A percentile compares a stretch with the other conserved stretches of the same genome.
phyloP scores from a whole-genome alignment of 2,888 invertebrate genomes.

The Amphimallon solstitiale region DNA sequence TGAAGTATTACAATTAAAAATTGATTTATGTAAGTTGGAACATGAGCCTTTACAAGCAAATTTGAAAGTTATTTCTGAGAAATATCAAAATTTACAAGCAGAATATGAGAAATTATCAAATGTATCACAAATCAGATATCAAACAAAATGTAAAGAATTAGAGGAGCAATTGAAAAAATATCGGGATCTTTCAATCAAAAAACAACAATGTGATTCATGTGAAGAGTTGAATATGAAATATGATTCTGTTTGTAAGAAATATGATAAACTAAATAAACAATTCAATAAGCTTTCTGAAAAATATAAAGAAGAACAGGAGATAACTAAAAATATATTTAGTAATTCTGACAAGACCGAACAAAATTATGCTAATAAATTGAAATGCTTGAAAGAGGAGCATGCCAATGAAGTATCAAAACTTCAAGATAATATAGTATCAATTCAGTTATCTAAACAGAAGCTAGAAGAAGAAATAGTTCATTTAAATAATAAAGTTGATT shows the following conservation, averaged over 20 bases:
- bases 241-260: neutral
- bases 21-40: conserved; percentile 24
- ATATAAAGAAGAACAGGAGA: neutral
- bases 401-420: neutral
- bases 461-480: neutral
- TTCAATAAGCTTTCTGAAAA: neutral
- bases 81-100: conserved; percentile 9
- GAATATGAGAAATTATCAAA: conserved; percentile 17
- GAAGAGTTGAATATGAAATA: neutral
- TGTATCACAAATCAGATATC: conserved; percentile 32
- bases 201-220: conserved; percentile 9
- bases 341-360: neutral
- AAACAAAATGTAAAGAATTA: conserved; percentile 26
- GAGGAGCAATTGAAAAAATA: conserved; percentile 12
- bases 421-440: neutral
- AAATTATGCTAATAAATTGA: neutral
- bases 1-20: conserved; percentile 17
- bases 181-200: neutral
- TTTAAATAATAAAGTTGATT: neutral
- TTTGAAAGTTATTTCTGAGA: conserved; percentile 4
- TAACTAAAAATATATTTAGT: neutral
- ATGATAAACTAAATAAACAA: conserved; percentile 10
- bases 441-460: conserved; percentile 1
- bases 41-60: conserved; percentile 22
- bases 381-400: neutral